Base-by-base conservation (phyloP, 2,888 invertebrate genomes). In the Chaetoderma sp. region DNA sequence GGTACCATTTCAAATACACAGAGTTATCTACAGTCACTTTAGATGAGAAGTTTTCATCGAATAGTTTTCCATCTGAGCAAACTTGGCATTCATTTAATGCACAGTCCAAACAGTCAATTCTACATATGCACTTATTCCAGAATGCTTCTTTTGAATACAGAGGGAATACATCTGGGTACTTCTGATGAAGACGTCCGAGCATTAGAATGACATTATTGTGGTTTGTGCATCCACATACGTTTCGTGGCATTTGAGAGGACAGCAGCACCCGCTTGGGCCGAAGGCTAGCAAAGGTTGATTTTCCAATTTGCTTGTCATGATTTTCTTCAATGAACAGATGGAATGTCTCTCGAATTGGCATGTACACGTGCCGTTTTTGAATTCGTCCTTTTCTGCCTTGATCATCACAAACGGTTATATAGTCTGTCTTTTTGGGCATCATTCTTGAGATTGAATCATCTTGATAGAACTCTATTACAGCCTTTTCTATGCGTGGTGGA, bases 171-270 rank as follows among this genome's bases (percentile, higher is more conserved):
- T 45, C 47, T 6, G 56, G 62, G 28, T 10, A 56, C 23, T 57
- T 56, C n/a, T 18, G 27, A 18, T 62, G 55, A 32, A 60, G 36
- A 23, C 54, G 21, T 60, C 55, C 60, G 13, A 65, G 50, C 18
- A 63, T 23, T 18, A 65, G 60, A 13, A 39, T 52, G 13, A 61
- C 47, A 55, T 65, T 65, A n/a, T 27, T 49, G 30, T 65, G 65
- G 32, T 65, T 60, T 25, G 13, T 21, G 32, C 65, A 65, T 5
- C 30, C 54, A 25, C 65, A 65, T 13, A 65, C 55, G 25, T 60
- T 60, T 32, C 60, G 60, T 13, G 59, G 57, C 39, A 32, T 47
- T 27, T 44, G 25, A 21, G 60, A 42, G 21, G 30, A 30, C 23
- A 42, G 30, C 13, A 21, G n/a, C 13, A 65, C 65, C 27, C 52